Evolutionary conservation across 2,113 vertebrate species (phyloP).

Genomic region (Nanorana parkeri): DNA sequence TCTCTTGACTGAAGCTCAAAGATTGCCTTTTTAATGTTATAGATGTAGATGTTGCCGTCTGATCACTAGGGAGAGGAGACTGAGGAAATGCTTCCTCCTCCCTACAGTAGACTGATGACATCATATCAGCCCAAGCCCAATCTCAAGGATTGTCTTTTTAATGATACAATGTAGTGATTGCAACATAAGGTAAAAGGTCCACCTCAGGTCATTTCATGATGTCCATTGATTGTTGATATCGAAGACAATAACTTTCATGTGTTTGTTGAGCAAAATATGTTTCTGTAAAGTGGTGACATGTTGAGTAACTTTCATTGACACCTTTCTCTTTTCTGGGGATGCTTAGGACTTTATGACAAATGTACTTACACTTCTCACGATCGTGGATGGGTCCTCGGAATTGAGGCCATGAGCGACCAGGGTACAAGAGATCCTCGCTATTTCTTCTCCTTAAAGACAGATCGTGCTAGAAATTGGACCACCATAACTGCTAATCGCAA

Average conservation of each 20-base stretch:
- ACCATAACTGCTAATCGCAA: conserved; percentile 86
- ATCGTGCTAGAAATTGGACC: conserved; percentile 93
- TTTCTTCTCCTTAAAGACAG: conserved; percentile 98
- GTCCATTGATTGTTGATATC: background rate
- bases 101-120: too few species aligned
- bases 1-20: too few species aligned
- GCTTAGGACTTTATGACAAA: conserved; percentile 95
- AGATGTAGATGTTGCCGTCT: too few species aligned
- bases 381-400: conserved; percentile 95
- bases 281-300: conserved; percentile 31
- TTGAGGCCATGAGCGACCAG: conserved; percentile 90
- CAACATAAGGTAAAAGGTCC: too few species aligned
- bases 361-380: conserved; percentile 97
- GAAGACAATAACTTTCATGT: background rate
- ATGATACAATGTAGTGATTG: too few species aligned
- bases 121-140: too few species aligned
- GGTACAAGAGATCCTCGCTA: conserved; percentile 94
- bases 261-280: background rate
- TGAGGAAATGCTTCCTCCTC: too few species aligned
- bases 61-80: too few species aligned
- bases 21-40: too few species aligned
- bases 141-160: too few species aligned
- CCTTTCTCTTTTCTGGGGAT: conserved; percentile 73
- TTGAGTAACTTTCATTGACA: conserved; percentile 67
- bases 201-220: too few species aligned